Evolutionary conservation across 2,113 vertebrate species (phyloP).

Genomic region (Saguinus imperator): DNA sequence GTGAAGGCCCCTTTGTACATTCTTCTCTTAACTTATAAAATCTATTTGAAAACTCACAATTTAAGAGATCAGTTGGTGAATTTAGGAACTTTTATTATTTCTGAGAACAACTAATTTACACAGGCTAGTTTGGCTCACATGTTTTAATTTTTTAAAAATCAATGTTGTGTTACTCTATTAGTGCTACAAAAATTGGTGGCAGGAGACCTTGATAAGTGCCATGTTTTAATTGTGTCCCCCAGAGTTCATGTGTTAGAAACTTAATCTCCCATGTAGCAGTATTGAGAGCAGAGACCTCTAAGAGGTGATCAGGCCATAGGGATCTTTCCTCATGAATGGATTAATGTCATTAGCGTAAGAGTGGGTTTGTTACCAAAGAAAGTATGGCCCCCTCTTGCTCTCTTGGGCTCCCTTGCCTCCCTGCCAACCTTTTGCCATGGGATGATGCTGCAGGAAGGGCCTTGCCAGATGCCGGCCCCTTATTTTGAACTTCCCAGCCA

Average conservation of each 20-base stretch:
- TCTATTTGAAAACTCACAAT: slow-evolving; percentile 11
- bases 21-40: slow-evolving; percentile 32
- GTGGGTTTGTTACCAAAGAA: neutral
- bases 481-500: neutral
- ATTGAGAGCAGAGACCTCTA: neutral
- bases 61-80: neutral
- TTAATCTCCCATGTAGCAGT: neutral
- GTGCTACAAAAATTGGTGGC: neutral
- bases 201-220: neutral
- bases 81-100: neutral
- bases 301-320: neutral
- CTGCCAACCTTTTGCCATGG: neutral
- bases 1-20: neutral
- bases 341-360: neutral
- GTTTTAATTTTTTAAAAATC: neutral
- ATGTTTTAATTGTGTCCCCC: neutral
- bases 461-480: neutral
- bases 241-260: neutral
- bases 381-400: neutral
- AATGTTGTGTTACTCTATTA: neutral
- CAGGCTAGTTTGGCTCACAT: neutral
- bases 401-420: neutral
- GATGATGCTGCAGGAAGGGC: neutral
- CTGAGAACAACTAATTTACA: neutral
- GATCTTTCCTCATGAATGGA: neutral